Evolutionary conservation across 1,140 invertebrate genomes (phyloP).

Genomic region (Drosophila ficusphila): DNA sequence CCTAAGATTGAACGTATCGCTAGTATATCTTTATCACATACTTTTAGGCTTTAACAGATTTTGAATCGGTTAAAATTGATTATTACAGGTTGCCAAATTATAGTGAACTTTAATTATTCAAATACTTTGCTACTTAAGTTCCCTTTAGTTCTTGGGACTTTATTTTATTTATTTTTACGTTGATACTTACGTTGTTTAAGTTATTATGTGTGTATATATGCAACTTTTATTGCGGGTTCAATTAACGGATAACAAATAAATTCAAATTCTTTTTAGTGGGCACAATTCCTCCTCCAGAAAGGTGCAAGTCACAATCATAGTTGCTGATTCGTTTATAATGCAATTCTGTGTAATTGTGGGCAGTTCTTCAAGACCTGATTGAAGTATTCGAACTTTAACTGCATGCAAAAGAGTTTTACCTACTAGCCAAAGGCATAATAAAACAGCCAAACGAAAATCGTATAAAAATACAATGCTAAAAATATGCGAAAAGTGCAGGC

Average conservation of each 20-base stretch:
- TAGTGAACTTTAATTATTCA: too few species aligned
- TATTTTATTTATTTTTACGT: too few species aligned
- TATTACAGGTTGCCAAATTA: background rate
- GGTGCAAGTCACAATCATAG: background rate
- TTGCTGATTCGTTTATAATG: conserved; percentile 9
- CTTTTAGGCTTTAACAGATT: background rate
- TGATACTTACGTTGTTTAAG: too few species aligned
- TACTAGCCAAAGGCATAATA: conserved; percentile 8
- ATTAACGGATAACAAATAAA: background rate
- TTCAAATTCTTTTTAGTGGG: background rate
- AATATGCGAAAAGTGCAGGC: conserved; percentile 37
- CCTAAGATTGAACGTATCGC: background rate
- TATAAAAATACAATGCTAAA: conserved; percentile 10
- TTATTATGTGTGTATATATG: too few species aligned
- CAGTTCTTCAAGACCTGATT: conserved; percentile 8
- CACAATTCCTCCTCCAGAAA: background rate
- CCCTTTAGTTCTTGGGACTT: too few species aligned
- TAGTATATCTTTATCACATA: background rate
- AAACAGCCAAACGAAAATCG: conserved; percentile 4
- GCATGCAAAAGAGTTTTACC: conserved; percentile 30
- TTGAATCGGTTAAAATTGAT: background rate
- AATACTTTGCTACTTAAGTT: too few species aligned
- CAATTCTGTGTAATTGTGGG: conserved; percentile 34
- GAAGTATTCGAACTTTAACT: conserved; percentile 38
- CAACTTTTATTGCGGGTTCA: too few species aligned